phyloP scores from a whole-genome alignment of 2,888 invertebrate species.

The Balanococcus diminutus region DNA sequence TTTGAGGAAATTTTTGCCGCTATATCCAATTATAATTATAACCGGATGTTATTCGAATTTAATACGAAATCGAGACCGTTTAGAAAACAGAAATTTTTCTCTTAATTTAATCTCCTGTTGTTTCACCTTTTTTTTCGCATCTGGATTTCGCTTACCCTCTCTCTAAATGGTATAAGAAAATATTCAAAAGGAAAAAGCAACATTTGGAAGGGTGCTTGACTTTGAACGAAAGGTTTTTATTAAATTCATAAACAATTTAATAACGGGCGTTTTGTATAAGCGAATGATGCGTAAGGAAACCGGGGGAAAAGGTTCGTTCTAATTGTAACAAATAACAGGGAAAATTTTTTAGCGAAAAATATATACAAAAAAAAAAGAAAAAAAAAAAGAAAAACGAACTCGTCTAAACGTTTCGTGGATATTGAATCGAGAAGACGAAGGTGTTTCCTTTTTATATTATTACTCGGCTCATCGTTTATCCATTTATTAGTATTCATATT shows the following conservation, averaged over 20 bases:
- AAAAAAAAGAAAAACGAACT: neutral
- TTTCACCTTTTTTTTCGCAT: constrained; percentile 40
- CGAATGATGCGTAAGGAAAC: constrained; percentile 53
- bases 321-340: constrained; percentile 52
- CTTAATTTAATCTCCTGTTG: constrained; percentile 42
- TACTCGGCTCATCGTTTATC: constrained; percentile 26
- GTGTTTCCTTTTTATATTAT: constrained; percentile 27
- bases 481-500: constrained; percentile 31
- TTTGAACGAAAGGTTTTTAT: constrained; percentile 46
- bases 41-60: constrained; percentile 34
- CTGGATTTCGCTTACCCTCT: constrained; percentile 37
- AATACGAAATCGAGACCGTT: constrained; percentile 37
- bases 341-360: constrained; percentile 9
- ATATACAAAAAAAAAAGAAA: neutral
- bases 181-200: constrained; percentile 53
- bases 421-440: constrained; percentile 22
- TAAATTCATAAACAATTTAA: constrained; percentile 55
- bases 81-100: constrained; percentile 28
- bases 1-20: constrained; percentile 19
- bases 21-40: constrained; percentile 25
- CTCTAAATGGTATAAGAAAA: constrained; percentile 45
- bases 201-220: constrained; percentile 45
- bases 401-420: neutral
- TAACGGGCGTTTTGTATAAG: constrained; percentile 53
- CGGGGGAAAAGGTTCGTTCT: constrained; percentile 45